Base-by-base conservation (phyloP, 1,140 invertebrate species). In the Heliconius nattereri region DNA sequence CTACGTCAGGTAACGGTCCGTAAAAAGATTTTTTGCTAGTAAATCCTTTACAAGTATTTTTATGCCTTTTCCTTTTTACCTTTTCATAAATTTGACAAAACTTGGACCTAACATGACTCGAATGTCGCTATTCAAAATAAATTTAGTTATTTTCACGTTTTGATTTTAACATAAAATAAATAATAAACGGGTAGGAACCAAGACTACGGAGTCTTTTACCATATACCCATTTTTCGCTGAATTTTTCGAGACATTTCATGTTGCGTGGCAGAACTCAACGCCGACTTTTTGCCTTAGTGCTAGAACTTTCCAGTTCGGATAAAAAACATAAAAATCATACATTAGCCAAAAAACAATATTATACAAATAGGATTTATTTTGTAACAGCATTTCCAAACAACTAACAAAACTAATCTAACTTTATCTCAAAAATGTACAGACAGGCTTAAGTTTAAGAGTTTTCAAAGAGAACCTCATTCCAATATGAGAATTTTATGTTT, bases 381-480 rank as follows among this genome's bases (percentile, higher is more conserved):
- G 60, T 66, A 66, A 66, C 60, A 66, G 23, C 23, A 26, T 66
- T 66, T 66, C 13, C 23, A 66, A 57, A 75, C 40, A 76, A 16
- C 13, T 20, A 32, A 74, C 73, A 45, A 49, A 29, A 35, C 23
- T 70, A 49, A 70, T 76, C 26, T 26, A 76, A 70, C 16, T 76
- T 26, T 29, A 29, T 45, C 35, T 71, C 37, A 45, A 40, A 76
- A 76, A 35, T 66, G 35, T 49, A 11, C 60, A 66, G 60, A 26
- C 60, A 66, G 60, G 60, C 37, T 76, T 70, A 76, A 76, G 78
- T 80, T 80, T 70, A 9, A 60, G 13, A 79, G 70, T 80, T 73
- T 52, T 45, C 29, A 73, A 78, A 77, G 40, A 45, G 74, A 81
- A 81, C 75, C 54, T 71, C 57, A 45, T 71, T 81, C 52, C 80